Conservation (phyloP, 2,797 vertebrate genomes). For the Enteromius fasciolatus region DNA sequence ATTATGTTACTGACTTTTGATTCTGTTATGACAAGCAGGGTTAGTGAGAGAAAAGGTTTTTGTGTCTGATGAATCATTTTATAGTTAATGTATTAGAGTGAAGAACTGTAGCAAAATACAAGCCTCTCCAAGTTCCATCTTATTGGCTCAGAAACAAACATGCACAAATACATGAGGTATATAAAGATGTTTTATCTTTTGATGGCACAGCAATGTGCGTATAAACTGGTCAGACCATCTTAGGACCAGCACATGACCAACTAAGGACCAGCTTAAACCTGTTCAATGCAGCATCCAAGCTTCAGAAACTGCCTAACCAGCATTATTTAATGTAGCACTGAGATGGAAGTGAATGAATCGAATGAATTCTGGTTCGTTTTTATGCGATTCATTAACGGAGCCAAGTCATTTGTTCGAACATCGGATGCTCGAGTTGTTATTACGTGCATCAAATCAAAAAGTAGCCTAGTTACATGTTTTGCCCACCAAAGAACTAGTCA, state of each 20-base stretch:
- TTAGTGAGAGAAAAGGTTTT: background rate
- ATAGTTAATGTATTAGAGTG: background rate
- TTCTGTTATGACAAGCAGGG: background rate
- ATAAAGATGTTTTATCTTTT: background rate
- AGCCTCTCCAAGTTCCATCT: background rate
- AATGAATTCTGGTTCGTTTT: background rate
- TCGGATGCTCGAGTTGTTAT: background rate
- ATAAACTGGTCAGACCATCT: too few species aligned
- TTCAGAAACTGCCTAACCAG: too few species aligned
- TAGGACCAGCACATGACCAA: too few species aligned
- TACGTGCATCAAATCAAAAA: background rate
- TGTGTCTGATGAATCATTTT: background rate
- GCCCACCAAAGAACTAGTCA: background rate
- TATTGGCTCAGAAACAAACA: background rate
- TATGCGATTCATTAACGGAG: background rate
- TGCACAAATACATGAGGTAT: background rate
- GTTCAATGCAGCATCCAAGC: too few species aligned
- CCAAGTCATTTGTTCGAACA: background rate
- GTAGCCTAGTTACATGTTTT: background rate
- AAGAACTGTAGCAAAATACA: background rate
- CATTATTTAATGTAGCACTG: background rate
- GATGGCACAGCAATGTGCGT: background rate
- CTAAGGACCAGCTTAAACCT: too few species aligned
- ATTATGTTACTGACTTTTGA: constrained; percentile 32
- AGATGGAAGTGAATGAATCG: background rate